A percentile compares a stretch with the other conserved stretches of the same genome.
Conservation (phyloP, 2,797 vertebrate species). For the Saguinus oedipus region DNA sequence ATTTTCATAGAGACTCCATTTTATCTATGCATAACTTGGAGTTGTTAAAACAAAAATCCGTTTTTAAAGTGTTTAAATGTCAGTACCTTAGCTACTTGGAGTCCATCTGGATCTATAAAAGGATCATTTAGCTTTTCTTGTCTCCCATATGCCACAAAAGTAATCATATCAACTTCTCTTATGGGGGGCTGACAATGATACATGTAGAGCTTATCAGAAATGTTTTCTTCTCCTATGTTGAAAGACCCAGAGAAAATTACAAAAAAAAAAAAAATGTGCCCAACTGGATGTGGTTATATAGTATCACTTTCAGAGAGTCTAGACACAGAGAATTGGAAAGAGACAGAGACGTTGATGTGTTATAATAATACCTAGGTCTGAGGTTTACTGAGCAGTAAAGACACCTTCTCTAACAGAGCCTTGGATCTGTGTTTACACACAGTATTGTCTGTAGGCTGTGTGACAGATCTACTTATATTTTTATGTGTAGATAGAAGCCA, state of each 20-base stretch:
- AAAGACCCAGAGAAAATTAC: slow-evolving; percentile 24
- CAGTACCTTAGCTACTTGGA: slow-evolving; percentile 49
- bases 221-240: slow-evolving; percentile 11
- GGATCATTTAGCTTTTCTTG: slow-evolving; percentile 41
- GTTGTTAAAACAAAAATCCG: slow-evolving; percentile 45
- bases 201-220: slow-evolving; percentile 1
- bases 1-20: slow-evolving; percentile 21
- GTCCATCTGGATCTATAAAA: slow-evolving; percentile 58
- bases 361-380: neutral
- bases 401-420: neutral
- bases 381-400: neutral
- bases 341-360: neutral
- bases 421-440: neutral
- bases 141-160: slow-evolving; percentile 18
- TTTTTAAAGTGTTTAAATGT: neutral
- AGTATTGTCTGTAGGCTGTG: neutral
- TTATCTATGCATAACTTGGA: neutral
- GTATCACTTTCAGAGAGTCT: neutral
- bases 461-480: neutral
- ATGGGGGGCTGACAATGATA: neutral
- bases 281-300: neutral
- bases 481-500: neutral
- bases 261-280: neutral
- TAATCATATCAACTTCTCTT: slow-evolving; percentile 38
- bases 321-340: neutral